phyloP scores from a whole-genome alignment of 2,888 invertebrate genomes.

The Scrobipalpa costella region DNA sequence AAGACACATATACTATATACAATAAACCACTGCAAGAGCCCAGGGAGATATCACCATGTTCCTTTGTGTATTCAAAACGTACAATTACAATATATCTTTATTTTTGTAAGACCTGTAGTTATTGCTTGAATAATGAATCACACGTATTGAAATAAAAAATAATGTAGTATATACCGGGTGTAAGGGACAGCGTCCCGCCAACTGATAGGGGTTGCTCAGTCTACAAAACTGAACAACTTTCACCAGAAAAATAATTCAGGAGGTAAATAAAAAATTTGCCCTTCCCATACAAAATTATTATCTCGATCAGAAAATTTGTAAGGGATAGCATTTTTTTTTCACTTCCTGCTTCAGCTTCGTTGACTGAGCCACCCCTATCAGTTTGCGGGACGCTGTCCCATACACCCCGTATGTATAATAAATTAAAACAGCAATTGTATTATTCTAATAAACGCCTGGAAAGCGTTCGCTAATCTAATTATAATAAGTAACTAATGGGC shows the following conservation, averaged over 20 bases:
- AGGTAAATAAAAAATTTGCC: no score
- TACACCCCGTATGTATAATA: conserved; percentile 7
- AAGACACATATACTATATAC: conserved; percentile 18
- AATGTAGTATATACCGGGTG: conserved; percentile 39
- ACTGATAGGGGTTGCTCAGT: no score
- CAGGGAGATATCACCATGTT: conserved; percentile 45
- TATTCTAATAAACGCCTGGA: not conserved
- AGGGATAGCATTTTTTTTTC: no score
- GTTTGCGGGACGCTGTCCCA: no score
- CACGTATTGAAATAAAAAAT: conserved; percentile 40
- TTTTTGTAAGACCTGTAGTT: conserved; percentile 32
- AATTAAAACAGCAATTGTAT: conserved; percentile 8
- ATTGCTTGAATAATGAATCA: conserved; percentile 51
- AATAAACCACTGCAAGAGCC: conserved; percentile 44
- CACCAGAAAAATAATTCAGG: no score
- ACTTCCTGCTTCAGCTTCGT: no score
- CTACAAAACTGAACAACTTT: no score
- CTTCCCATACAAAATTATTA: no score
- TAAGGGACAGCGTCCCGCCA: no score
- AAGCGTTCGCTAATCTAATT: not conserved
- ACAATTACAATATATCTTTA: conserved; percentile 35
- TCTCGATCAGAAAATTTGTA: no score
- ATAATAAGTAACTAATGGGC: not conserved
- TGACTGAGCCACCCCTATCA: no score
- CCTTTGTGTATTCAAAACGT: conserved; percentile 43